Conservation (phyloP, 2,888 invertebrate genomes). For the Ceraclea dissimilis region DNA sequence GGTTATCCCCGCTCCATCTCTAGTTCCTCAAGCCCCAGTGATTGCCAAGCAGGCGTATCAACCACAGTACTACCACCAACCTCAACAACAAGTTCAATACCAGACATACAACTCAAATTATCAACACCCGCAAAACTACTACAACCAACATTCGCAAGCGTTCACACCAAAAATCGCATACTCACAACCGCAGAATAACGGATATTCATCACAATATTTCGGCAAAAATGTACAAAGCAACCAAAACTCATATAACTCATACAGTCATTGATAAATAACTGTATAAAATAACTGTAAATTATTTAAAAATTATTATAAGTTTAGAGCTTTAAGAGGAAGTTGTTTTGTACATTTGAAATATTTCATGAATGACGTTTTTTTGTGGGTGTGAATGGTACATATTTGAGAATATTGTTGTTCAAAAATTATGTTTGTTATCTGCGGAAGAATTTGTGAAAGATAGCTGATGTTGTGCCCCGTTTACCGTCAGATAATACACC, state of each 20-base stretch:
- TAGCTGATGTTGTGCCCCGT: too few relatives aligned
- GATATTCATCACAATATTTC: slow-evolving; percentile 20
- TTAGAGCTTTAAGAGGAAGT: background rate
- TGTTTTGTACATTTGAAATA: too few relatives aligned
- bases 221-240: slow-evolving; percentile 22
- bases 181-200: slow-evolving; percentile 13
- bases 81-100: slow-evolving; percentile 4
- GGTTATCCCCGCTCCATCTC: slow-evolving; percentile 13
- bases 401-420: too few relatives aligned
- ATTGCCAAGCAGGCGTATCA: slow-evolving; percentile 21
- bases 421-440: too few relatives aligned
- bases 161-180: slow-evolving; percentile 11
- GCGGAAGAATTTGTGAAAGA: too few relatives aligned
- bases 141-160: slow-evolving; percentile 6
- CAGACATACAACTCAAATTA: background rate
- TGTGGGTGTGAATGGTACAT: too few relatives aligned
- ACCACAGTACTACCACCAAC: slow-evolving; percentile 16
- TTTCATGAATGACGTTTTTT: too few relatives aligned
- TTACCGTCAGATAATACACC: too few relatives aligned
- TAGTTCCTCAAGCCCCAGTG: slow-evolving; percentile 13
- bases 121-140: slow-evolving; percentile 8
- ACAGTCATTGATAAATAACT: slow-evolving; percentile 17
- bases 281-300: background rate
- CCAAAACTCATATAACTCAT: slow-evolving; percentile 16
- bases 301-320: background rate